These are phyloP conservation scores for Serilophus lunatus DNA, from an alignment of 2,113 vertebrate species.

Conservation along the genomic window DNA sequence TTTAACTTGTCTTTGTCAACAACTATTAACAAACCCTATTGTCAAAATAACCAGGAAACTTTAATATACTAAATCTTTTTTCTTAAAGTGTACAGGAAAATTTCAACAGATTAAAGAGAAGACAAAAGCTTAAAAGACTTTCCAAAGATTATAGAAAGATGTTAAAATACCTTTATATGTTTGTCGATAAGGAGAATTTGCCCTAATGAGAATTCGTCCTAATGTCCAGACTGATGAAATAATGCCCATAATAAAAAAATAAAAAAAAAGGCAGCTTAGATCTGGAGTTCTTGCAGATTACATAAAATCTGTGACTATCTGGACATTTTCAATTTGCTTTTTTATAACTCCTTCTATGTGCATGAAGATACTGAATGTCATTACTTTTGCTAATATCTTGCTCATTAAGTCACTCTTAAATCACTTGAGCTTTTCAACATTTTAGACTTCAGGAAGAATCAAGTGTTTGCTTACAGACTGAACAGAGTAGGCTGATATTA, in stretches of 20 bases:
- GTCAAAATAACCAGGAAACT: background rate
- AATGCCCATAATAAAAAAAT: background rate
- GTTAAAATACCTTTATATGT: background rate
- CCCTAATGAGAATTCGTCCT: fast-evolving
- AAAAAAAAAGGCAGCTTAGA: background rate
- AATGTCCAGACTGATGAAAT: background rate
- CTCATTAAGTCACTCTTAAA: background rate
- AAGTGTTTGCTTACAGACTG: background rate
- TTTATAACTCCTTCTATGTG: background rate
- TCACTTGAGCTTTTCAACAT: background rate
- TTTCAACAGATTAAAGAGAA: background rate
- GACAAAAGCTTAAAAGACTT: background rate
- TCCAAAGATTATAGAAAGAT: background rate
- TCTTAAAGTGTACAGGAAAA: background rate
- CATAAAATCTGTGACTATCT: background rate
- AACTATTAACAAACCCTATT: background rate
- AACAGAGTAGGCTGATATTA: background rate
- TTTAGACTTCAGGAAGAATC: background rate
- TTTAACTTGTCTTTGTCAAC: background rate
- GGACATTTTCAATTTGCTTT: background rate
- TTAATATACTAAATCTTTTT: background rate
- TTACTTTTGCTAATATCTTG: background rate
- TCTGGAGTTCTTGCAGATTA: background rate
- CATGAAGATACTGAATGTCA: background rate
- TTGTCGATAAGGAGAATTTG: background rate